These are phyloP conservation scores for Anneissia japonica DNA, from an alignment of 35 echinoderm and acorn worm genomes.

Conservation along the genomic window DNA sequence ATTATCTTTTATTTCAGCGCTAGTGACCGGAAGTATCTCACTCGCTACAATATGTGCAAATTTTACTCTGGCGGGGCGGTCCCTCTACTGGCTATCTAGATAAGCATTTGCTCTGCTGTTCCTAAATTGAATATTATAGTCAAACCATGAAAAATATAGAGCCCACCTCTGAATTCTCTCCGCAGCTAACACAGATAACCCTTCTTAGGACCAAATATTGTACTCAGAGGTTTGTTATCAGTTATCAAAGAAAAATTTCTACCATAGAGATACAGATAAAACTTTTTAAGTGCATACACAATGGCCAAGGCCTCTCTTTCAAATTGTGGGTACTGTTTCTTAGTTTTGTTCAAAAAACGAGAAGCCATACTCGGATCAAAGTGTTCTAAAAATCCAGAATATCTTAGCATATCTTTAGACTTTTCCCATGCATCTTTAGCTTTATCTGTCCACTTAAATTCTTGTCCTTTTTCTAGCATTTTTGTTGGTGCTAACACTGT, in stretches of 20 bases:
- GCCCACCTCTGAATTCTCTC: slow-evolving; percentile 45
- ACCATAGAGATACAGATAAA: slow-evolving; percentile 29
- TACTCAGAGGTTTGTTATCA: slow-evolving; percentile 32
- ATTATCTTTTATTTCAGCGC: slow-evolving; percentile 18
- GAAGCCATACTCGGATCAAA: slow-evolving; percentile 27
- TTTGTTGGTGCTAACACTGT: slow-evolving; percentile 1
- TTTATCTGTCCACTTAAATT: neutral
- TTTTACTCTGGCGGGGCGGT: too few relatives aligned
- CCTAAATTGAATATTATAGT: slow-evolving; percentile 33
- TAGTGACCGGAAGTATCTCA: slow-evolving; percentile 8
- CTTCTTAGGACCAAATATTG: slow-evolving; percentile 39
- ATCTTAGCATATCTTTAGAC: too few relatives aligned
- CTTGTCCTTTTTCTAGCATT: neutral
- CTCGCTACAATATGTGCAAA: too few relatives aligned
- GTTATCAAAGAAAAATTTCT: slow-evolving; percentile 16
- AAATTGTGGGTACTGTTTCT: slow-evolving; percentile 32
- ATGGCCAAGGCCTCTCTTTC: slow-evolving; percentile 34
- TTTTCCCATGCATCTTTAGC: neutral
- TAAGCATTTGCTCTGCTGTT: slow-evolving; percentile 11
- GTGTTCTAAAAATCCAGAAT: slow-evolving; percentile 27
- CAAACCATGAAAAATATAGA: slow-evolving; percentile 15
- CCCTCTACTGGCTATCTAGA: neutral
- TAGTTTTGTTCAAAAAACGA: slow-evolving; percentile 14
- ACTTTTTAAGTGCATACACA: slow-evolving; percentile 35
- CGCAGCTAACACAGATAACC: slow-evolving; percentile 20